Evolutionary conservation across 2,113 vertebrate species (phyloP), one percentile per base, ranked within the genome.

Genomic region (Gambusia affinis): DNA sequence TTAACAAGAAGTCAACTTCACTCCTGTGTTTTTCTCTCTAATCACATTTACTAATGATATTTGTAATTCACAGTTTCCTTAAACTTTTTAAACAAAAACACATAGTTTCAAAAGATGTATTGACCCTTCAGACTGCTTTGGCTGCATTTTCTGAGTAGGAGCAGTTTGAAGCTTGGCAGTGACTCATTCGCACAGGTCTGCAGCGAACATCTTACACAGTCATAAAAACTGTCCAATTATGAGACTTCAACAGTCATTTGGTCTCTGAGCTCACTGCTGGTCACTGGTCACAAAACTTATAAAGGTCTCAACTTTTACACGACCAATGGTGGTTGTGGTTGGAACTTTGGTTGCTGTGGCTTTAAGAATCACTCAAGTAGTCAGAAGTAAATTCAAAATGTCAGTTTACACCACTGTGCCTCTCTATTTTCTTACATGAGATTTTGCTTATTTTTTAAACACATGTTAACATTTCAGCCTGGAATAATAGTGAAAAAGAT

Each of bases 171-270:
- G 30, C 31, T 35, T 60, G 62, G 65, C 67, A 28, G 44, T 87
- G 80, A 84, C 70, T 79, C 76, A 84, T 22, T 35, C 51, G 68
- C 27, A 24, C 64, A 51, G 70, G 70, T 81, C 65, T 83, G 85
- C 64, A 75, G 65, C 27, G 37, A 72, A 60, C 15, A 6, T 75
- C 64, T 68, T 37, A 72, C 68, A 30, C 68, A 28, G n/a, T 73
- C 19, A 44, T 65, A 44, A 70, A 79, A 72, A 6, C 75, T 15
- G 44, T 60, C 66, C 61, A 62, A 60, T 83, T 84, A 85, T 69
- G 69, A 78, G 70, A 64, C 14, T 39, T 35, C 6, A 75, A 33
- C 67, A 37, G 27, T 3, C n/a, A 1, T 39, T 44, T 61, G 72
- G 77, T 70, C 37, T 12, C 81, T 72, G 27, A 71, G 62, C 44